These are phyloP conservation scores for Puntigrus tetrazona DNA, from an alignment of 2,113 vertebrate species.

Conservation along the genomic window DNA sequence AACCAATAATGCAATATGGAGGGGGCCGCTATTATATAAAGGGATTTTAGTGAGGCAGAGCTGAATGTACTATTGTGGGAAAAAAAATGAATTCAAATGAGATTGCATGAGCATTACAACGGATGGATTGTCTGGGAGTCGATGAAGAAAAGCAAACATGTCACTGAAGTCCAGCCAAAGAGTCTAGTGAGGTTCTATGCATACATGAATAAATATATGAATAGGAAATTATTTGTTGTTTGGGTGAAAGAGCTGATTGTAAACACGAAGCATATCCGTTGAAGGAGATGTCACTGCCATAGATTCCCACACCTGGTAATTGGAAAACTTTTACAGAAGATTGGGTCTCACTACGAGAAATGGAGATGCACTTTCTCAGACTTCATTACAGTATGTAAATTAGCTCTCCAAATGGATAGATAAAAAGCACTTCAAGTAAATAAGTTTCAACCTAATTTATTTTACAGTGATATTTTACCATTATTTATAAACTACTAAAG, in stretches of 20 bases:
- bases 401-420: neutral
- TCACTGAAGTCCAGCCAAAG: slow-evolving; percentile 11
- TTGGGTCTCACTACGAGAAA: neutral
- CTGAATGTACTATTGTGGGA: neutral
- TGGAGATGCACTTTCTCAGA: neutral
- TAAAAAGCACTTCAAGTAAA: neutral
- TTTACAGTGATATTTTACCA: neutral
- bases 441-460: neutral
- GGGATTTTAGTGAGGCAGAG: neutral
- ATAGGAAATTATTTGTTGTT: slow-evolving; percentile 20
- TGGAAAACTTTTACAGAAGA: slow-evolving; percentile 21
- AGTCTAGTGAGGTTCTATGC: slow-evolving; percentile 4
- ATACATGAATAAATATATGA: slow-evolving; percentile 39
- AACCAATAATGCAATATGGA: slow-evolving; percentile 10
- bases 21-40: neutral
- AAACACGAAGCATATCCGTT: neutral
- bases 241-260: neutral
- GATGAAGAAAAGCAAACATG: slow-evolving; percentile 23
- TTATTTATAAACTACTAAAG: neutral
- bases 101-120: slow-evolving; percentile 8
- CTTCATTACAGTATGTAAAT: neutral
- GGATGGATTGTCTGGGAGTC: slow-evolving; percentile 32
- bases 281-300: neutral
- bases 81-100: neutral
- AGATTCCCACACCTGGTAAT: neutral